Evolutionary conservation across 2,797 vertebrate genomes (phyloP).

Genomic region (Phyllotis vaccarum): DNA sequence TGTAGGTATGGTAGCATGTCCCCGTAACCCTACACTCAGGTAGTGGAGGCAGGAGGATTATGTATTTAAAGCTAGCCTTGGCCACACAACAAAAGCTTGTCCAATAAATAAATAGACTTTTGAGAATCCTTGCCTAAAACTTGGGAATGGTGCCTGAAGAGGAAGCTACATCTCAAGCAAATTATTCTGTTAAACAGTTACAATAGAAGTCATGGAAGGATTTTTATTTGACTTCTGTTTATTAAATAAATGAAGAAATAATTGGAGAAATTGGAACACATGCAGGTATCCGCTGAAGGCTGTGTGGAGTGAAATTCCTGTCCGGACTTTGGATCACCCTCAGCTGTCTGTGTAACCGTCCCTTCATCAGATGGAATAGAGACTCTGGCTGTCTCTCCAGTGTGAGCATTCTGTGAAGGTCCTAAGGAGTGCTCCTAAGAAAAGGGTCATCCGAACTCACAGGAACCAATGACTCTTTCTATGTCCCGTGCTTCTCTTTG

Average conservation of each 20-base stretch:
- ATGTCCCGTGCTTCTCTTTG: conserved; percentile 23
- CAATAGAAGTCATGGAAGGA: not conserved
- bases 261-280: not conserved
- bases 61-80: not conserved
- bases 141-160: not conserved
- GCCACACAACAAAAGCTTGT: not conserved
- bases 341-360: not conserved
- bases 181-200: conserved; percentile 1
- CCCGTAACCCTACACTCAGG: not conserved
- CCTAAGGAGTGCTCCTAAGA: not conserved
- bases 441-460: not conserved
- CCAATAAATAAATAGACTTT: not conserved
- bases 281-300: not conserved
- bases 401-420: not conserved
- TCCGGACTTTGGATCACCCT: not conserved
- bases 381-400: not conserved
- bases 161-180: not conserved
- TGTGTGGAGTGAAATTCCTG: not conserved
- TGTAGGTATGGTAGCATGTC: too few relatives aligned
- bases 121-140: not conserved
- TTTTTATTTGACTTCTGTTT: conserved; percentile 7
- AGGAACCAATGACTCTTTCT: not conserved
- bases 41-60: not conserved
- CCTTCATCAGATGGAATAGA: not conserved
- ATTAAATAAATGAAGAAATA: conserved; percentile 21